Conservation (phyloP, 2,113 vertebrate species). For the Urocitellus parryii region DNA sequence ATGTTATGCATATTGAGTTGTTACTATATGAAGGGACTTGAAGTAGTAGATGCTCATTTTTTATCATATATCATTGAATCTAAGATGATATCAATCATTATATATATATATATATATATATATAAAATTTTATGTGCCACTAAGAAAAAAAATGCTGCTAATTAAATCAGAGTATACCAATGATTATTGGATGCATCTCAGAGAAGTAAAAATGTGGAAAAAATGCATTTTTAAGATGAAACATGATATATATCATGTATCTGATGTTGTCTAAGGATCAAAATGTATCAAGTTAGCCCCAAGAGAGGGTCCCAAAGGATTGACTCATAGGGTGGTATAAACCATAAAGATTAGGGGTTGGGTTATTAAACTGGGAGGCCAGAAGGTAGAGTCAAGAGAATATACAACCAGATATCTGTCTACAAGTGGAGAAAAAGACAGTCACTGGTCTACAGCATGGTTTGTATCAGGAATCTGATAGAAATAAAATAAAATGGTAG, state of each 20-base stretch:
- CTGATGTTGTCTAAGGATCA: slow-evolving; percentile 26
- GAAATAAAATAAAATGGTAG: not conserved
- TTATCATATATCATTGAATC: not conserved
- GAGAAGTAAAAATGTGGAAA: not conserved
- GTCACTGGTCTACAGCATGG: not conserved
- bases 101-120: no score
- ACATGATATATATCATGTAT: not conserved
- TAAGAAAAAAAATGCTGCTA: slow-evolving; percentile 38
- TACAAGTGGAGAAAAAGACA: not conserved
- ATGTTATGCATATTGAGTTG: not conserved
- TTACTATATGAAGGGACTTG: not conserved
- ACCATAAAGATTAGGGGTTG: not conserved
- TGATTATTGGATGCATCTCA: slow-evolving; percentile 7
- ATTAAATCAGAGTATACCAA: not conserved
- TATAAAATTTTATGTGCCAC: not conserved
- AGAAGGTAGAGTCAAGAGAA: not conserved
- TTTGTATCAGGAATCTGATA: not conserved
- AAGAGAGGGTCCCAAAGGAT: not conserved
- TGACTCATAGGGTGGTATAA: not conserved
- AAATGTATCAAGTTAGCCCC: not conserved
- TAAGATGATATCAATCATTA: not conserved
- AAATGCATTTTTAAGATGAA: not conserved
- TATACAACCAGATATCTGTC: not conserved
- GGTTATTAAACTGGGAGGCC: not conserved
- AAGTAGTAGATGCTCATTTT: not conserved